A percentile compares a stretch with the other conserved stretches of the same genome.
Evolutionary conservation across 2,113 vertebrate genomes (phyloP).

Genomic region (Muntiacus muntjak): DNA sequence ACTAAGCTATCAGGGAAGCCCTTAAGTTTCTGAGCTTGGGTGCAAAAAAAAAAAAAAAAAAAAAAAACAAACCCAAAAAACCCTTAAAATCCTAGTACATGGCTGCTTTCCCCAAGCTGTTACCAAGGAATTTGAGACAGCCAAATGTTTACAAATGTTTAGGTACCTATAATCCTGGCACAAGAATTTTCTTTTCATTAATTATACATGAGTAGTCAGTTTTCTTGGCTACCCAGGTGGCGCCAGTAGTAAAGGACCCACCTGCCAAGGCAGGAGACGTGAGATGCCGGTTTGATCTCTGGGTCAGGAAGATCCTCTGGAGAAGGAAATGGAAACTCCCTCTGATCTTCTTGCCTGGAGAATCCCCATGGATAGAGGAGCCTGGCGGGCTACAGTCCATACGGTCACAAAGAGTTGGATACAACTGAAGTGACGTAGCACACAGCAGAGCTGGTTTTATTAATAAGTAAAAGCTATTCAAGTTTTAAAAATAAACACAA

Average conservation of each 20-base stretch:
- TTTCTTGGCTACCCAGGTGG: neutral
- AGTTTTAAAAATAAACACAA: conserved; percentile 54
- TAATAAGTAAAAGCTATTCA: neutral
- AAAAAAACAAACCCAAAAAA: neutral
- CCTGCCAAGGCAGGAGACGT: neutral
- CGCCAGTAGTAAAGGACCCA: neutral
- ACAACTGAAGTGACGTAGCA: neutral
- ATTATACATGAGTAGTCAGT: neutral
- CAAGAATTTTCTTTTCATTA: neutral
- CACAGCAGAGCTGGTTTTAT: neutral
- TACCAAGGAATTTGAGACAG: neutral
- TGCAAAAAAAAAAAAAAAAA: neutral
- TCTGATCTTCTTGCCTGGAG: neutral
- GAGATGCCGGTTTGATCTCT: neutral
- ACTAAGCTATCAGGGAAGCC: too few species aligned
- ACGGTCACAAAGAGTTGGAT: neutral
- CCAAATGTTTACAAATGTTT: conserved; percentile 8
- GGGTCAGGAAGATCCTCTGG: neutral
- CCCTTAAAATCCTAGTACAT: neutral
- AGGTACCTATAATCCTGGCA: neutral
- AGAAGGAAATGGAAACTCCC: neutral
- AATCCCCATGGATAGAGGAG: neutral
- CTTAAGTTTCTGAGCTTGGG: neutral
- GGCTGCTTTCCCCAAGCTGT: neutral
- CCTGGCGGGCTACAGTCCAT: neutral